A percentile compares a stretch with the other conserved stretches of the same genome.
These are phyloP conservation scores for Etheostoma nigrum DNA, from an alignment of 2,797 vertebrate species.

Conservation along the genomic window DNA sequence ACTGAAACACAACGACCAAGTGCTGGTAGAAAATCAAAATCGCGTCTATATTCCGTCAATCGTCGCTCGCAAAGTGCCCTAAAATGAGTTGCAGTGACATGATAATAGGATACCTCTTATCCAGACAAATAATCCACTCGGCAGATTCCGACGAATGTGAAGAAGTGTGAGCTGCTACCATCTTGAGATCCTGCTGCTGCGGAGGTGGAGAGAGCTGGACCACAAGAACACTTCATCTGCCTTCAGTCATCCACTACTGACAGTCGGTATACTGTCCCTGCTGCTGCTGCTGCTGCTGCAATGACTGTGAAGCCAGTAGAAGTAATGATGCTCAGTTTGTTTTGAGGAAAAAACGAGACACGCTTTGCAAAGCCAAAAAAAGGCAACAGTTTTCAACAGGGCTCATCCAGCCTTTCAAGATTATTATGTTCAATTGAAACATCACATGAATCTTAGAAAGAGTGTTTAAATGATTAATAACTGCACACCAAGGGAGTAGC, in stretches of 20 bases:
- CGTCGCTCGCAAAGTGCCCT: not conserved
- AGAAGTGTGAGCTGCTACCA: conserved; percentile 93
- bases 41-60: not conserved
- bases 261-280: not conserved
- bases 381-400: conserved; percentile 9
- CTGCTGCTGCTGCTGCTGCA: conserved; percentile 3
- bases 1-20: conserved; percentile 21
- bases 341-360: conserved; percentile 7
- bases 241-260: conserved; percentile 44
- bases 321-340: not conserved
- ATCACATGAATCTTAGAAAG: not conserved
- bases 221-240: conserved; percentile 49
- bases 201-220: conserved; percentile 46
- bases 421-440: not conserved
- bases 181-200: conserved; percentile 80
- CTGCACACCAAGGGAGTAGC: not conserved
- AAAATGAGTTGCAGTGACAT: not conserved
- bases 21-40: not conserved
- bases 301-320: not conserved
- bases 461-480: not conserved
- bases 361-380: not conserved
- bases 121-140: conserved; percentile 95
- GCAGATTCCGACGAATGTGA: conserved; percentile 90
- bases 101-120: conserved; percentile 88
- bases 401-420: not conserved